Base-by-base conservation (phyloP, 2,113 vertebrate species). In the Callipepla squamata region DNA sequence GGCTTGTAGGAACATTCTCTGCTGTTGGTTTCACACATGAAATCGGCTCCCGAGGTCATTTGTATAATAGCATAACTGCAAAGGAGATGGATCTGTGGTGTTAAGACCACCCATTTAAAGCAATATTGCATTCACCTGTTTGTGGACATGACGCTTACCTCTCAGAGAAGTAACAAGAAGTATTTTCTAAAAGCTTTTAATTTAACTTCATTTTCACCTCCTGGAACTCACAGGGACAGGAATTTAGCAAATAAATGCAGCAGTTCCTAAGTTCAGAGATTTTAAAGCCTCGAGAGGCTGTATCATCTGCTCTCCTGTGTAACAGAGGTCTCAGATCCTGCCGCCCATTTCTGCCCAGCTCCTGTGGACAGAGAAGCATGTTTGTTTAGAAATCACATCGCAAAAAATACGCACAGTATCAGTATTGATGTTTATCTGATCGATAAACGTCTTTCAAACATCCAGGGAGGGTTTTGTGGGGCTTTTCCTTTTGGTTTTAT, bases 61-160 rank as follows among this genome's bases (percentile, higher is more conserved):
- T 89, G 44, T 63, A 28, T 18, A 47, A 62, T 89, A 92, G 83
- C 79, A 38, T 42, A 61, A 87, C 80, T 80, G 92, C 42, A 42
- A 59, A 81, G 66, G 78, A 96, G 58, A 83, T 57, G 34, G 67
- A 83, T 34, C 51, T 70, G 36, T 67, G 58, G 34, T 61, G 67
- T 89, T 55, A 38, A 93, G 97, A 94, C 95, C 48, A 21, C 68
- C 36, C 12, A 51, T 90, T 75, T 92, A 83, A 91, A 70, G 32
- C 18, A 45, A 3, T 40, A 12, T 85, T 47, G 42, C 69, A 40
- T 51, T 65, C 16, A 44, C 25, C 36, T 58, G 18, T 17, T 53
- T 42, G 36, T 84, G 38, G 80, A 55, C 66, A 85, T 32, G 19
- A 22, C 13, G 47, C 5, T 58, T 51, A 62, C 5, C 32, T 70